These are phyloP conservation scores for Dromius quadrimaculatus DNA, from an alignment of 2,888 invertebrate genomes.

Conservation along the genomic window DNA sequence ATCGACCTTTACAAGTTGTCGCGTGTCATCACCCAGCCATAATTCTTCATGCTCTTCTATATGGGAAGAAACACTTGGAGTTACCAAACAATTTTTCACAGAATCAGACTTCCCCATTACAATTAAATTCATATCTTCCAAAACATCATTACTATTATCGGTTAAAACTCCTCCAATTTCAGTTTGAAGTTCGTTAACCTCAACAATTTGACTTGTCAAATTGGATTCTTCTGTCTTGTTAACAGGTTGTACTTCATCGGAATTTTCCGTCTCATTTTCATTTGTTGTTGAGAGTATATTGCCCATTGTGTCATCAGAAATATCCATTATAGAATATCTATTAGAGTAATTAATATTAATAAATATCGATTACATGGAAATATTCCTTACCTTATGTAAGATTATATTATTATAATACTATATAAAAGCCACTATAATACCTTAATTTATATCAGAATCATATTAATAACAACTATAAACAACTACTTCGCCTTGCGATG, in stretches of 20 bases:
- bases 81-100: background rate
- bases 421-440: background rate
- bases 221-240: slow-evolving; percentile 8
- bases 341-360: slow-evolving; percentile 1
- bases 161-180: background rate
- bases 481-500: too few species aligned
- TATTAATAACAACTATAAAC: slow-evolving; percentile 6
- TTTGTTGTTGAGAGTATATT: slow-evolving; percentile 60
- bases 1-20: slow-evolving; percentile 34
- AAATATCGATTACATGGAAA: background rate
- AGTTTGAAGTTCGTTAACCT: slow-evolving; percentile 20
- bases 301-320: slow-evolving; percentile 57
- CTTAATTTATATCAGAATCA: background rate
- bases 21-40: slow-evolving; percentile 30
- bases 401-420: slow-evolving; percentile 4
- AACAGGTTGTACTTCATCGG: background rate
- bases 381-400: slow-evolving; percentile 15
- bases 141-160: background rate
- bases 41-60: slow-evolving; percentile 42
- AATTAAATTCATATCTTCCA: slow-evolving; percentile 23
- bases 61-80: slow-evolving; percentile 15
- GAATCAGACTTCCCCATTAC: background rate
- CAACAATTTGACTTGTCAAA: slow-evolving; percentile 19
- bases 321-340: slow-evolving; percentile 30
- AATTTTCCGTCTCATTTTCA: slow-evolving; percentile 60